A percentile compares a stretch with the other conserved stretches of the same genome.
Evolutionary conservation across 2,888 invertebrate species (phyloP).

Genomic region (Polymixis flavicincta): DNA sequence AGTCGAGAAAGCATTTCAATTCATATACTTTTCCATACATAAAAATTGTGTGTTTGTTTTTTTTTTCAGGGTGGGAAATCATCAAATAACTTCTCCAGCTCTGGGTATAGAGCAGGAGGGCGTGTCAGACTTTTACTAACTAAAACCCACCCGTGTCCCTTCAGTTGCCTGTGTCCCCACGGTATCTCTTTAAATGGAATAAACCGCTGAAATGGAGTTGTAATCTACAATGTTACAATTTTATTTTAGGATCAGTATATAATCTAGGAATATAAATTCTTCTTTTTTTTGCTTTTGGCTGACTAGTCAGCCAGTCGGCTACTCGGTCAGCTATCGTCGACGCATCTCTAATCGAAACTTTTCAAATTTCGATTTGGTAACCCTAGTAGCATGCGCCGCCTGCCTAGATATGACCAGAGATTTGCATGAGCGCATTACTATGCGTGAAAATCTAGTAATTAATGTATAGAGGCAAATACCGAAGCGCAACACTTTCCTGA

Average conservation of each 20-base stretch:
- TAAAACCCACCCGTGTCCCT: no score
- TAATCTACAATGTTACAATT: not conserved
- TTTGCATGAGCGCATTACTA: conserved; percentile 66
- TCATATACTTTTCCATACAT: not conserved
- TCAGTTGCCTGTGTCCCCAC: no score
- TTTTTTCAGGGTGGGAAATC: no score
- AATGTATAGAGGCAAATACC: conserved; percentile 68
- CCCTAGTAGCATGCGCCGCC: conserved; percentile 71
- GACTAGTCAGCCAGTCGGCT: not conserved
- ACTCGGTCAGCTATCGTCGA: not conserved
- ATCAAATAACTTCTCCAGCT: no score
- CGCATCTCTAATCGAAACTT: not conserved
- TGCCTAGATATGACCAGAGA: conserved; percentile 61
- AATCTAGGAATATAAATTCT: no score
- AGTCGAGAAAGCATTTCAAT: not conserved
- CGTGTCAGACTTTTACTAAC: no score
- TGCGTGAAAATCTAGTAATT: conserved; percentile 71
- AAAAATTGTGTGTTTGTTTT: no score
- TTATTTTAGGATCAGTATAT: not conserved
- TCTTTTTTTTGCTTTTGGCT: not conserved
- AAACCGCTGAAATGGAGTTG: not conserved
- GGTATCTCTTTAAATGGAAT: no score
- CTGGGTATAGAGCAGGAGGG: no score
- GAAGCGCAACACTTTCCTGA: conserved; percentile 64
- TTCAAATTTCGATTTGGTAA: conserved; percentile 16